phyloP scores from a whole-genome alignment of 2,888 invertebrate species.

The Cosmia trapezina region DNA sequence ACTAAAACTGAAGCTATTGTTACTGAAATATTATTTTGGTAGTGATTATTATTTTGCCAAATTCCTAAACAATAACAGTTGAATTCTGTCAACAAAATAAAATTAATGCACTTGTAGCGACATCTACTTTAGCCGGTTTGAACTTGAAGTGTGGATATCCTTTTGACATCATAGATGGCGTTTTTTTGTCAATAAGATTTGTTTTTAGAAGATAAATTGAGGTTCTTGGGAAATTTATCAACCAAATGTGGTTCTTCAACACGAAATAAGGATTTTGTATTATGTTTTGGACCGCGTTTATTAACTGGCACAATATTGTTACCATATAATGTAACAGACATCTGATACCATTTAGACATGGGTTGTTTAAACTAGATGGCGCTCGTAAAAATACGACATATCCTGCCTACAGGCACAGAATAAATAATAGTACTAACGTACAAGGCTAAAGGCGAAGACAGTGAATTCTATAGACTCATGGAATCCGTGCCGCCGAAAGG shows the following conservation, averaged over 20 bases:
- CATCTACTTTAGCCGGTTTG: constrained; percentile 16
- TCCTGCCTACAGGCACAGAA: too few species aligned
- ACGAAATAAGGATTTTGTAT: neutral
- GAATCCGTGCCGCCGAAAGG: too few species aligned
- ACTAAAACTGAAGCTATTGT: neutral
- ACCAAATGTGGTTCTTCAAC: neutral
- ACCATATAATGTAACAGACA: neutral
- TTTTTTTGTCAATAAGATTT: neutral
- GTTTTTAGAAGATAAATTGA: neutral
- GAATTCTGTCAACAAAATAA: neutral
- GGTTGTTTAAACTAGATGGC: constrained; percentile 24
- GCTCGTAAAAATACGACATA: neutral
- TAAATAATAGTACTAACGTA: too few species aligned
- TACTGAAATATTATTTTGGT: neutral
- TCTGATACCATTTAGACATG: neutral
- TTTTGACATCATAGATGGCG: constrained; percentile 24
- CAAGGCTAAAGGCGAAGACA: too few species aligned
- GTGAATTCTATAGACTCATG: too few species aligned
- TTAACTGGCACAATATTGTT: too few species aligned
- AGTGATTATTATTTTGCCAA: neutral
- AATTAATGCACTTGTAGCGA: constrained; percentile 14
- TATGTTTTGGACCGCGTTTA: neutral
- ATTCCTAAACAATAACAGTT: neutral
- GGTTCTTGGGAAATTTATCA: neutral
- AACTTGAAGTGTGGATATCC: neutral